Conservation (phyloP, 1,140 invertebrate genomes). For the Saccostrea glomerata region DNA sequence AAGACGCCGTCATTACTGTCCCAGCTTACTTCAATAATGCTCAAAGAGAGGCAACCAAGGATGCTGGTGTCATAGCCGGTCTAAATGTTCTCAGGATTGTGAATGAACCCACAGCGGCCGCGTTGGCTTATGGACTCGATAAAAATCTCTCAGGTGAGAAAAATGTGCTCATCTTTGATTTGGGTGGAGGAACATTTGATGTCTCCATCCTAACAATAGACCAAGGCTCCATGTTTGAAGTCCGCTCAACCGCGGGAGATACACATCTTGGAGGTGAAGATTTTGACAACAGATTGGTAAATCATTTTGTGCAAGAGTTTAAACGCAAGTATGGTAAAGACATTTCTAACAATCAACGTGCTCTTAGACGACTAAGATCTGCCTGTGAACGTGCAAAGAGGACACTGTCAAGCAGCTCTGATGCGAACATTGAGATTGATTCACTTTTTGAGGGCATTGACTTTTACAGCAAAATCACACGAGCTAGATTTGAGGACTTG, state of each 20-base stretch:
- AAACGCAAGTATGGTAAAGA: conserved; percentile 98
- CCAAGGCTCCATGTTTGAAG: conserved; percentile 86
- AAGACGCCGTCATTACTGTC: conserved; percentile 79
- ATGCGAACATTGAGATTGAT: too few relatives aligned
- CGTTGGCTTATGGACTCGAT: conserved; percentile 80
- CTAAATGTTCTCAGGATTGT: conserved; percentile 81
- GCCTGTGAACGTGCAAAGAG: too few relatives aligned
- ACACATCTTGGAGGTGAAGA: conserved; percentile 86
- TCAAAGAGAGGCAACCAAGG: conserved; percentile 79
- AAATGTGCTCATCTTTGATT: conserved; percentile 87
- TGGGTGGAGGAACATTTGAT: conserved; percentile 80
- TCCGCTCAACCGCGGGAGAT: conserved; percentile 86
- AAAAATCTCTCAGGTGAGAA: conserved; percentile 77
- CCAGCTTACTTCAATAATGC: conserved; percentile 80
- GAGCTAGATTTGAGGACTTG: too few relatives aligned
- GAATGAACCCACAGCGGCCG: conserved; percentile 81
- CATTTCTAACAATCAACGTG: conserved; percentile 91
- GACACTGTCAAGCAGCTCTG: too few relatives aligned
- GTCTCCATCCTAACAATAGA: conserved; percentile 74
- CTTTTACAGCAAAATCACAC: too few relatives aligned
- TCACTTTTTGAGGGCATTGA: too few relatives aligned
- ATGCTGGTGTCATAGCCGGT: conserved; percentile 79
- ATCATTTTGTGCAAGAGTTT: conserved; percentile 97
- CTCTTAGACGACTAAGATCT: conserved; percentile 83
- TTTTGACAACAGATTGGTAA: conserved; percentile 83